Evolutionary conservation across 2,113 vertebrate genomes (phyloP).

Genomic region (Cyprinodon tularosa): DNA sequence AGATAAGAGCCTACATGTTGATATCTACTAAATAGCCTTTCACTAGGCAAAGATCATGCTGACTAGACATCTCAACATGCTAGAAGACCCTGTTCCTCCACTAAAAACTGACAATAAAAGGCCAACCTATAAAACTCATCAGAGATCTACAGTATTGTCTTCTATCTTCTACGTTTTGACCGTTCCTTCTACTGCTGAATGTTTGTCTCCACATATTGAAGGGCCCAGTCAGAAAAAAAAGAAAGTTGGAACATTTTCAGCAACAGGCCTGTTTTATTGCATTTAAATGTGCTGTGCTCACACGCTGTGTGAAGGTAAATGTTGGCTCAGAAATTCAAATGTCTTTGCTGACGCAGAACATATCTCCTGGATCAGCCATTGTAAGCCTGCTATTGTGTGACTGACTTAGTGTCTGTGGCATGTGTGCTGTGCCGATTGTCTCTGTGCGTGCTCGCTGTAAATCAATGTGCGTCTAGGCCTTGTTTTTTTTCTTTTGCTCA

Average conservation of each 20-base stretch:
- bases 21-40: neutral
- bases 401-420: constrained; percentile 68
- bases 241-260: neutral
- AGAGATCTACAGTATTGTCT: neutral
- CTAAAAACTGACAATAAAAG: neutral
- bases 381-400: constrained; percentile 70
- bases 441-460: constrained; percentile 54
- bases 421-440: constrained; percentile 63
- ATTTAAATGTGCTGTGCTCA: constrained; percentile 31
- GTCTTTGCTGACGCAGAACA: constrained; percentile 71
- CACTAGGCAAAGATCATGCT: neutral
- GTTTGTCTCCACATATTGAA: neutral
- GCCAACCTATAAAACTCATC: neutral
- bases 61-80: neutral
- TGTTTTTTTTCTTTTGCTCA: constrained; percentile 28
- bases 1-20: neutral
- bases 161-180: neutral
- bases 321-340: constrained; percentile 64
- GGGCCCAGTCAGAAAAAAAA: constrained; percentile 3
- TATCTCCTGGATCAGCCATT: constrained; percentile 74
- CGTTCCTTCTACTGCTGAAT: constrained; percentile 3
- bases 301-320: constrained; percentile 58
- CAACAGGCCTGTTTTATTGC: constrained; percentile 35
- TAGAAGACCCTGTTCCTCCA: neutral
- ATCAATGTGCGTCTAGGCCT: constrained; percentile 43